Evolutionary conservation across 2,888 invertebrate genomes (phyloP).

Genomic region (Xestia rhomboidea): DNA sequence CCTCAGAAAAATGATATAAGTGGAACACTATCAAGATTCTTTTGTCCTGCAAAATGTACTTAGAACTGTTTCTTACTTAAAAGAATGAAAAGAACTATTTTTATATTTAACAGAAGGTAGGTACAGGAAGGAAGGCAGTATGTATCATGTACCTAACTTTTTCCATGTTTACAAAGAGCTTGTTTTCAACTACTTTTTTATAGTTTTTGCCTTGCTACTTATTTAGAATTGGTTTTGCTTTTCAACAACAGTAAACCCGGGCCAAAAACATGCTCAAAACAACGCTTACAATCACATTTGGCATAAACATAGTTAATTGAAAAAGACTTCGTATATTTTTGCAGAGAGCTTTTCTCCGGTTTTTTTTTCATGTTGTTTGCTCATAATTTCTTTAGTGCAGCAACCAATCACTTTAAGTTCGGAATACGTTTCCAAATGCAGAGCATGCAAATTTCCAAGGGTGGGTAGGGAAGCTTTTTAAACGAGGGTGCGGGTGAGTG

Average conservation of each 20-base stretch:
- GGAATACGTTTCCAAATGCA: background rate
- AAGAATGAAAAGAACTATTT: background rate
- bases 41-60: background rate
- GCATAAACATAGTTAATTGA: background rate
- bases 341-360: conserved; percentile 1
- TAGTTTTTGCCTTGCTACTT: background rate
- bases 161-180: background rate
- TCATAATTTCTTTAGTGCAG: conserved; percentile 17
- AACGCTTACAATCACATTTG: conserved; percentile 2
- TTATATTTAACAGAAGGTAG: background rate
- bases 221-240: background rate
- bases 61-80: background rate
- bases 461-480: background rate
- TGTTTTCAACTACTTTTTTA: background rate
- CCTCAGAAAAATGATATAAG: background rate
- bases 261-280: conserved; percentile 9
- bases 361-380: conserved; percentile 2
- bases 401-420: conserved; percentile 38
- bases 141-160: background rate
- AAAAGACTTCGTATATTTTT: background rate
- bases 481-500: background rate
- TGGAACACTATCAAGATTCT: conserved; percentile 11
- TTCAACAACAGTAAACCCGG: background rate
- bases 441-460: background rate
- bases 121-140: too few relatives aligned